Evolutionary conservation across 2,888 invertebrate genomes (phyloP).

Genomic region (Cynaeus angustus): DNA sequence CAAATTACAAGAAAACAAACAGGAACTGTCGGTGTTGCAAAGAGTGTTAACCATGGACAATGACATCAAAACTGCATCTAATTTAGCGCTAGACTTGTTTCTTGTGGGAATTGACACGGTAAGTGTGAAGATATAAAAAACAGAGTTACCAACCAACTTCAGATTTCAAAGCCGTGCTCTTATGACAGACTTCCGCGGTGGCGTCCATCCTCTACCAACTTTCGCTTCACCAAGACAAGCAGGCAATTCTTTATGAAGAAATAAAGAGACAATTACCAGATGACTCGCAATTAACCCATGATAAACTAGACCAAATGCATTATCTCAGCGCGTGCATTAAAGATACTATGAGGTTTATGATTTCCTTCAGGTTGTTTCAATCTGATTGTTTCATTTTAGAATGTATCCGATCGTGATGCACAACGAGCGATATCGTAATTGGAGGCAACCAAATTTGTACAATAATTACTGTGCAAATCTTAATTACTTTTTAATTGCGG

Average conservation of each 20-base stretch:
- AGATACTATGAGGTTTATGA: slow-evolving; percentile 84
- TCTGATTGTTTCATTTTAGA: slow-evolving; percentile 71
- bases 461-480: slow-evolving; percentile 70
- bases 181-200: slow-evolving; percentile 86
- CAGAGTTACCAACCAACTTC: too few species aligned
- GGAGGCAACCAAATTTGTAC: slow-evolving; percentile 89
- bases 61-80: slow-evolving; percentile 86
- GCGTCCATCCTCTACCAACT: slow-evolving; percentile 89
- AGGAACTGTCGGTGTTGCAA: slow-evolving; percentile 84
- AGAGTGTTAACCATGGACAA: slow-evolving; percentile 84
- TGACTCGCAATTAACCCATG: slow-evolving; percentile 78
- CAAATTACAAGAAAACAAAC: slow-evolving; percentile 74
- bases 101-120: slow-evolving; percentile 93
- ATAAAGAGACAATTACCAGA: slow-evolving; percentile 80
- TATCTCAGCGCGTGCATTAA: slow-evolving; percentile 91
- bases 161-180: too few species aligned
- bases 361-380: not conserved
- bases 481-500: slow-evolving; percentile 10
- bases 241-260: slow-evolving; percentile 87
- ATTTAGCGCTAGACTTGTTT: slow-evolving; percentile 90
- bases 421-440: slow-evolving; percentile 86
- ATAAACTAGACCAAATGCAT: slow-evolving; percentile 83
- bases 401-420: slow-evolving; percentile 88
- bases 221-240: slow-evolving; percentile 83
- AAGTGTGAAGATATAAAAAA: too few species aligned